Evolutionary conservation across 2,888 invertebrate genomes (phyloP), one percentile per base, ranked within the genome.

Genomic region (Volucella inanis): DNA sequence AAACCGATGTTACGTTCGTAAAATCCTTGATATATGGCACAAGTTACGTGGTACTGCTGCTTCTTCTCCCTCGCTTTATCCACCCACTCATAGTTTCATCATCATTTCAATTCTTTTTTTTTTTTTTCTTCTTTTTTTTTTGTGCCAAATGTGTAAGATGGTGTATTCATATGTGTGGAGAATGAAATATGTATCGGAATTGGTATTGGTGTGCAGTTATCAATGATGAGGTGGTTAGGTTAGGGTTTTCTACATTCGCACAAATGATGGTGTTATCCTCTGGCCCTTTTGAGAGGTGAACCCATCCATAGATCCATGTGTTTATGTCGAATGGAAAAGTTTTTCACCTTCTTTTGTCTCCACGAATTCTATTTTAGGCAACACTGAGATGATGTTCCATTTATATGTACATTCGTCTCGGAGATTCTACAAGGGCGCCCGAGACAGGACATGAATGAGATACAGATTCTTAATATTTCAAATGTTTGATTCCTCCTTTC

Each of bases 1-100:
- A 76, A 85, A 81, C 85, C 76, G 81, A 85, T 85, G 85, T 85
- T 85, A 85, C 85, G 85, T 85, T 85, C 85, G 85, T 85, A 85
- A 85, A 85, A 85, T 85, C 85, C 85, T 85, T 85, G 85, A 85
- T 85, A 64, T 85, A 85, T 72, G 81, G 81, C 81, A 81, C 85
- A 85, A 85, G 85, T 85, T 85, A 85, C 76, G 85, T 81, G 85
- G 85, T 81, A 64, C 76, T 81, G 57, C 76, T 81, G 52, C 81
- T 72, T 81, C 62, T 65, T 85, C 71, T 71, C 68, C 59, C 70
- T 75, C 65, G 64, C 76, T 54, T 54, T 15, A 65, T 76, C 80
- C 75, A 75, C 57, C 61, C 54, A 61, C 22, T 22, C 22, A 0
- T 22, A 22, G 22, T 22, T 22, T 22, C 22, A 22, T 22, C 22